Evolutionary conservation across 2,888 invertebrate species (phyloP).

Genomic region (Cantharis rufa): DNA sequence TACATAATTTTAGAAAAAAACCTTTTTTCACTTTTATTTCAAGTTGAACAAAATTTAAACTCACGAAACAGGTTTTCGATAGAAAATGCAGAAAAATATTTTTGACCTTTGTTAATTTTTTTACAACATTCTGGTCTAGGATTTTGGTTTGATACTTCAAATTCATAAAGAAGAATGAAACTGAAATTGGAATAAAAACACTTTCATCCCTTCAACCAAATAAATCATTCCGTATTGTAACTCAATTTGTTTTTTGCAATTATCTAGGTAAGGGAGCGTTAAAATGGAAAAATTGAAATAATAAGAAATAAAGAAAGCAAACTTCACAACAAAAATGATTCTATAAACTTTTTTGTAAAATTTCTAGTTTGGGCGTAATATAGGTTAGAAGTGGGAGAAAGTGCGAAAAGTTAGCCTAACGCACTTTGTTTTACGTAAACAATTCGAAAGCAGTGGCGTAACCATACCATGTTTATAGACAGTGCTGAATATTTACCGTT

Average conservation of each 20-base stretch:
- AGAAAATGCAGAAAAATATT: not conserved
- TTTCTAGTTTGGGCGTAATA: not conserved
- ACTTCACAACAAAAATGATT: not conserved
- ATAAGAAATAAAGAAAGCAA: not conserved
- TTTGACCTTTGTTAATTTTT: not conserved
- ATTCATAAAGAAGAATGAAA: no score
- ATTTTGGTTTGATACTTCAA: not conserved
- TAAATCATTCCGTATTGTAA: not conserved
- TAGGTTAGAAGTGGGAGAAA: not conserved
- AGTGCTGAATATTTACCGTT: no score
- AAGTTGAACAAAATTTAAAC: not conserved
- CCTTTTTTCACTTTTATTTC: not conserved
- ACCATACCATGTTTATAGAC: no score
- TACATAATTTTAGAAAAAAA: not conserved
- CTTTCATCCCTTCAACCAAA: no score
- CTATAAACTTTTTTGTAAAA: not conserved
- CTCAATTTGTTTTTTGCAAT: not conserved
- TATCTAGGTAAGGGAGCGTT: not conserved
- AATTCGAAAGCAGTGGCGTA: no score
- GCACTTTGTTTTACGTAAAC: no score
- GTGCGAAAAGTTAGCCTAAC: not conserved
- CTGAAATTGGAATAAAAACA: no score
- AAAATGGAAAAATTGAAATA: not conserved
- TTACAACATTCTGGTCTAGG: not conserved
- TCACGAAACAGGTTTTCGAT: not conserved